phyloP scores from a whole-genome alignment of 2,113 vertebrate genomes.

The Myrmophylax atrothorax region DNA sequence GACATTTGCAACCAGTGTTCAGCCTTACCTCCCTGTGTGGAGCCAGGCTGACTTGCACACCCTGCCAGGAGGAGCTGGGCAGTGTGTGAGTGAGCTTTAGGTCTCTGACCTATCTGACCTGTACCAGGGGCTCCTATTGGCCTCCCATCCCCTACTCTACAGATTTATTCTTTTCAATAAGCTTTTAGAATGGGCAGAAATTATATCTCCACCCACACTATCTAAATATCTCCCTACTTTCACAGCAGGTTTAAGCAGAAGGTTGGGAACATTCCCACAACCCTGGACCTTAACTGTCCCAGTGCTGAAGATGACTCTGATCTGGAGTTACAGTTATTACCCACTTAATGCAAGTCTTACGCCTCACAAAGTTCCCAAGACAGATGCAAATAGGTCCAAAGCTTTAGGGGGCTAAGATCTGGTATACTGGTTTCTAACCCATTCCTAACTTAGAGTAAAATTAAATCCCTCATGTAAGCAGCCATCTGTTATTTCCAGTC shows the following conservation, averaged over 20 bases:
- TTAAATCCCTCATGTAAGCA: conserved; percentile 44
- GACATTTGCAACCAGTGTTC: not conserved
- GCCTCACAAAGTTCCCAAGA: not conserved
- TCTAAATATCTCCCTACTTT: not conserved
- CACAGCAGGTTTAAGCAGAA: not conserved
- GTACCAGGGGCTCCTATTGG: not conserved
- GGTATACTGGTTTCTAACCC: conserved; percentile 22
- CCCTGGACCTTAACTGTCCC: not conserved
- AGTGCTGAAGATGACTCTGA: not conserved
- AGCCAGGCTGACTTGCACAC: not conserved
- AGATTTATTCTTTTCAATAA: not conserved
- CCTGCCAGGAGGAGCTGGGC: not conserved
- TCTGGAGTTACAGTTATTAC: not conserved
- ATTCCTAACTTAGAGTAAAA: not conserved
- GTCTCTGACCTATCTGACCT: not conserved
- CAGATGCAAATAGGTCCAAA: not conserved
- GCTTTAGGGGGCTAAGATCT: not conserved
- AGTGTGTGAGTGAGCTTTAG: not conserved
- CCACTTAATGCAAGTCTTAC: not conserved
- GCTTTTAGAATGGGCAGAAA: not conserved
- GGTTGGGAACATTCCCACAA: not conserved
- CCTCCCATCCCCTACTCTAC: not conserved
- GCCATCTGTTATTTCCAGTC: conserved; percentile 68
- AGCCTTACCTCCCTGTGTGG: not conserved
- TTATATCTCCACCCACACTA: not conserved